These are phyloP conservation scores for Redunca redunca DNA, from an alignment of 2,113 vertebrate genomes.

Conservation along the genomic window DNA sequence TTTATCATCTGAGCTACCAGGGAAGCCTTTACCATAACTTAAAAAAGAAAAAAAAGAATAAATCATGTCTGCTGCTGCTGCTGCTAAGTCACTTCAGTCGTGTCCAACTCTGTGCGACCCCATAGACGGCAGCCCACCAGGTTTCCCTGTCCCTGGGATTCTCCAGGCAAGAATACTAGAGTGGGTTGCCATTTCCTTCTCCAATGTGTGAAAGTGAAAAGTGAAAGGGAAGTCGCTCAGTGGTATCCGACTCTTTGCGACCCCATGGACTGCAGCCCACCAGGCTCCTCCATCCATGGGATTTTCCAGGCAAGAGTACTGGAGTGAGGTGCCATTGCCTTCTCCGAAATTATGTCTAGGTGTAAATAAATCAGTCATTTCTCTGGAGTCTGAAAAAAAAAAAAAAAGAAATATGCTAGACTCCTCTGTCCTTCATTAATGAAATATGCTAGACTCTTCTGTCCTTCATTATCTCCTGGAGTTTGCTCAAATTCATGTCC, in stretches of 20 bases:
- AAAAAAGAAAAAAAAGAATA: background rate
- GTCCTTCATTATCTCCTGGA: background rate
- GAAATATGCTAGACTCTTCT: background rate
- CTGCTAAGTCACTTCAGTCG: no score
- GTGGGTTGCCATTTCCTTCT: no score
- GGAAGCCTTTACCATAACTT: background rate
- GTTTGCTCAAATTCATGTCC: background rate
- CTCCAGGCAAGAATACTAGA: no score
- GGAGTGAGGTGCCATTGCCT: no score
- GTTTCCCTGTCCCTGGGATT: no score
- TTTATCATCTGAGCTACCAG: background rate
- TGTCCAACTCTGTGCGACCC: no score
- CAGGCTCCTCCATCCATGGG: no score
- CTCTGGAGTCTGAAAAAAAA: background rate
- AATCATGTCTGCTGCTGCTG: background rate
- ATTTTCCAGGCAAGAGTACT: no score
- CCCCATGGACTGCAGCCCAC: no score
- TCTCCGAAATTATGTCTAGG: background rate
- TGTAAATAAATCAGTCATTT: background rate
- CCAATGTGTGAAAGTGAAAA: no score
- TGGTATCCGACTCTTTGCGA: fast-evolving
- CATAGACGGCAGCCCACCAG: no score
- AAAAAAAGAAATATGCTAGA: background rate
- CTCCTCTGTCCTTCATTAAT: background rate
- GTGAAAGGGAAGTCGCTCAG: no score